A percentile compares a stretch with the other conserved stretches of the same genome.
Conservation (phyloP, 2,888 invertebrate genomes). For the Drosophila parthenogenetica region DNA sequence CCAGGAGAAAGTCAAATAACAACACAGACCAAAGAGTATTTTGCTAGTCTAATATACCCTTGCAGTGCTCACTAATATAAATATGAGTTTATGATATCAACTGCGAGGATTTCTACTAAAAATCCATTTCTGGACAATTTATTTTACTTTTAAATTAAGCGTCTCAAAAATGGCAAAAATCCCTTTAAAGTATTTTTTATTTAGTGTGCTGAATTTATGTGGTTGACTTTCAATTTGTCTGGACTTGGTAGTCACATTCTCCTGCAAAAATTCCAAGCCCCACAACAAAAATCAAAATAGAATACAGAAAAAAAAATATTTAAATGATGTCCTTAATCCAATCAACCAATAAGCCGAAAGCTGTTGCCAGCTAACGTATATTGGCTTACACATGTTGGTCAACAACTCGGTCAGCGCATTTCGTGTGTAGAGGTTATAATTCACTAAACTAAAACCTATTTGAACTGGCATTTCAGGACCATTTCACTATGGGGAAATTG, state of each 20-base stretch:
- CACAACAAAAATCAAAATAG: background rate
- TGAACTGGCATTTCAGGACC: slow-evolving; percentile 37
- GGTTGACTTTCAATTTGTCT: slow-evolving; percentile 13
- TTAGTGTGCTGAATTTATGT: slow-evolving; percentile 22
- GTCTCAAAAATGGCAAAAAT: too few species aligned
- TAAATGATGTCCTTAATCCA: slow-evolving; percentile 24
- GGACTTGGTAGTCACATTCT: slow-evolving; percentile 21
- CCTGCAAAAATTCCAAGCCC: slow-evolving; percentile 23
- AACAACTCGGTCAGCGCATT: background rate
- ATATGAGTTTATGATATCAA: too few species aligned
- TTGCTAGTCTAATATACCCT: slow-evolving; percentile 19
- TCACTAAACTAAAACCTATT: slow-evolving; percentile 53
- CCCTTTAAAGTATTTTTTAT: background rate
- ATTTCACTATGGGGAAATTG: too few species aligned
- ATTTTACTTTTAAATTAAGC: background rate
- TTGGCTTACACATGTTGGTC: slow-evolving; percentile 32
- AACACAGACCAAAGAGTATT: slow-evolving; percentile 1
- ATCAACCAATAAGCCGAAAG: slow-evolving; percentile 36
- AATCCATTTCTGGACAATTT: too few species aligned
- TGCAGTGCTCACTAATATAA: slow-evolving; percentile 14
- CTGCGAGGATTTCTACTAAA: too few species aligned
- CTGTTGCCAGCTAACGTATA: slow-evolving; percentile 11
- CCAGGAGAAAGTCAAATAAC: slow-evolving; percentile 5
- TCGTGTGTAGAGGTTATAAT: slow-evolving; percentile 29
- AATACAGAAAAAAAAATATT: background rate